Evolutionary conservation across 2,888 invertebrate species (phyloP).

Genomic region (Pollenia labialis): DNA sequence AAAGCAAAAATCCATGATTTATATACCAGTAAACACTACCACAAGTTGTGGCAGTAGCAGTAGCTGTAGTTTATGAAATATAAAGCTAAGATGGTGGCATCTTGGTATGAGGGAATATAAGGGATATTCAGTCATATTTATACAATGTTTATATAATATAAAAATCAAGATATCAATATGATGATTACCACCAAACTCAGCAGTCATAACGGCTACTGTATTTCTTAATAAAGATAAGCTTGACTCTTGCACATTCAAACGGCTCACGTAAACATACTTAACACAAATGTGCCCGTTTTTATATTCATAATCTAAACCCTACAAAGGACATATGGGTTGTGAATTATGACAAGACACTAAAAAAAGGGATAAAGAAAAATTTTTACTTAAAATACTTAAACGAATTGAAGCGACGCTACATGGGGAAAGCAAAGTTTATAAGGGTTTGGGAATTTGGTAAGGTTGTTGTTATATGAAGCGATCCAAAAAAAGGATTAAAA

Average conservation of each 20-base stretch:
- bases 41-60: constrained; percentile 18
- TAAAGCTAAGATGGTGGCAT: background rate
- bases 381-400: background rate
- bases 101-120: constrained; percentile 27
- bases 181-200: constrained; percentile 69
- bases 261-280: background rate
- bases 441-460: too few relatives aligned
- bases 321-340: constrained; percentile 62
- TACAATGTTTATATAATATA: constrained; percentile 41
- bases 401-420: background rate
- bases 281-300: background rate
- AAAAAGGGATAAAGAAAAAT: background rate
- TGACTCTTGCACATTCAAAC: constrained; percentile 12
- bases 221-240: constrained; percentile 82
- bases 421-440: too few relatives aligned
- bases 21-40: constrained; percentile 50
- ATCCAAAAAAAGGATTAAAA: too few relatives aligned
- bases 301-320: constrained; percentile 36
- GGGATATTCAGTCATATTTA: constrained; percentile 20
- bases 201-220: constrained; percentile 78
- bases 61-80: background rate
- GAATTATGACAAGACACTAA: background rate
- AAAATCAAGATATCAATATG: constrained; percentile 73
- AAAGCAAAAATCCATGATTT: constrained; percentile 68
- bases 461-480: too few relatives aligned